Evolutionary conservation across 2,797 vertebrate species (phyloP).

Genomic region (Enteromius thamalakanensis): DNA sequence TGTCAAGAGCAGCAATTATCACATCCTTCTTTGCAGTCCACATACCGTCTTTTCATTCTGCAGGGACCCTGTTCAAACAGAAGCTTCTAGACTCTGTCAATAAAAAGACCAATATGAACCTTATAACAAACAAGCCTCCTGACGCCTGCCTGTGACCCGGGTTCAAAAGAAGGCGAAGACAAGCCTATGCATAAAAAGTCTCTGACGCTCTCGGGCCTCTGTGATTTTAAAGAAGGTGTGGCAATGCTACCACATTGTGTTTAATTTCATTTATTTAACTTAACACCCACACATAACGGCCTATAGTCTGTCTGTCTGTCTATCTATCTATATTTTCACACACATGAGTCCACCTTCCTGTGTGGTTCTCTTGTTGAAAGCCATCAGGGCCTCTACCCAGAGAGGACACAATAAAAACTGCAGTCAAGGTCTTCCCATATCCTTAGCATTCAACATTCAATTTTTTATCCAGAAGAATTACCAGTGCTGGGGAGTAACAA

Average conservation of each 20-base stretch:
- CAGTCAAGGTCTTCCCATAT: constrained; percentile 50
- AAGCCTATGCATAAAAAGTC: constrained; percentile 26
- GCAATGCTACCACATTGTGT: neutral
- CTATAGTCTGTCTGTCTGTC: neutral
- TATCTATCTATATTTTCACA: constrained; percentile 15
- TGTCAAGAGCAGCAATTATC: constrained; percentile 61
- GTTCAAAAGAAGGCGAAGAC: constrained; percentile 42
- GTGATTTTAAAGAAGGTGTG: constrained; percentile 31
- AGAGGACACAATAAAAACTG: constrained; percentile 49
- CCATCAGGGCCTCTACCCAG: constrained; percentile 22
- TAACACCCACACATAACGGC: neutral
- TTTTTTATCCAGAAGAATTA: neutral
- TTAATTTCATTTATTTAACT: constrained; percentile 40
- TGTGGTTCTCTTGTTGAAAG: no score
- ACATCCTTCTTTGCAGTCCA: constrained; percentile 24
- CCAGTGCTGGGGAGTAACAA: neutral
- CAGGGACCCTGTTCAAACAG: constrained; percentile 51
- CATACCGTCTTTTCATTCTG: constrained; percentile 44
- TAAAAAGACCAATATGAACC: constrained; percentile 43
- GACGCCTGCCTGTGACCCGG: constrained; percentile 42
- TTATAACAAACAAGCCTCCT: constrained; percentile 40
- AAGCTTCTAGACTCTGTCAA: constrained; percentile 41
- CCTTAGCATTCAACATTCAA: neutral
- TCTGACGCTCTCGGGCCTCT: constrained; percentile 5
- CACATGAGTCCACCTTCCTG: constrained; percentile 11